Conservation (phyloP, 2,888 invertebrate genomes). For the Parnassius apollo region DNA sequence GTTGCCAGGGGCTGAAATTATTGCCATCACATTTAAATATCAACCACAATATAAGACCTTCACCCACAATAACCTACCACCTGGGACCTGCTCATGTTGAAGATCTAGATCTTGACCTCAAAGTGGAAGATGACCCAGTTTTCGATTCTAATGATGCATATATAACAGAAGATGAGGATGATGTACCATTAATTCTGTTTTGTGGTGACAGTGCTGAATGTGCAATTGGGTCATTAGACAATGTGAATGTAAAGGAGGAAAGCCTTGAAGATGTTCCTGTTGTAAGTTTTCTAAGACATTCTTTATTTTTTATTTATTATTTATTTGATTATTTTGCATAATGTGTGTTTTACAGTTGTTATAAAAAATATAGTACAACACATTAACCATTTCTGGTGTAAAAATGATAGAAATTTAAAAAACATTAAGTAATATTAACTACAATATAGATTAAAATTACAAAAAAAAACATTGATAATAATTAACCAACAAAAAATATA, state of each 20-base stretch:
- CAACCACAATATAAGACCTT: slow-evolving; percentile 4
- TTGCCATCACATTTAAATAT: background rate
- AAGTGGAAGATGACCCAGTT: slow-evolving; percentile 26
- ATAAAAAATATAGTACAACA: too few species aligned
- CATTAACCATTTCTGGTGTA: too few species aligned
- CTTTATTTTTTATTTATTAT: too few species aligned
- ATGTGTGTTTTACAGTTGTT: too few species aligned
- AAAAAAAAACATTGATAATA: too few species aligned
- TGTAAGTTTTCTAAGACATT: background rate
- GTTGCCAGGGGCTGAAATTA: background rate
- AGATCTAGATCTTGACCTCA: slow-evolving; percentile 4
- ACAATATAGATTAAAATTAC: too few species aligned
- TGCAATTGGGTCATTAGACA: slow-evolving; percentile 20
- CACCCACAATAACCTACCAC: slow-evolving; percentile 13
- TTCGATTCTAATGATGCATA: slow-evolving; percentile 10
- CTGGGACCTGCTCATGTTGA: slow-evolving; percentile 4
- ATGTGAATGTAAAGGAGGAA: slow-evolving; percentile 10
- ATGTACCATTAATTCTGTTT: slow-evolving; percentile 36
- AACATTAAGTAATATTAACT: too few species aligned
- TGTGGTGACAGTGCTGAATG: slow-evolving; percentile 27
- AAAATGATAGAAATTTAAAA: too few species aligned
- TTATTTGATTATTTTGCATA: too few species aligned
- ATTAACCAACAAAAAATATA: too few species aligned
- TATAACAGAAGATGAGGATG: slow-evolving; percentile 33
- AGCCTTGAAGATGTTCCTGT: slow-evolving; percentile 24